phyloP scores from a whole-genome alignment of 30 jellyfish, hydroid and myxozoan genomes.

The Mastigias papua region DNA sequence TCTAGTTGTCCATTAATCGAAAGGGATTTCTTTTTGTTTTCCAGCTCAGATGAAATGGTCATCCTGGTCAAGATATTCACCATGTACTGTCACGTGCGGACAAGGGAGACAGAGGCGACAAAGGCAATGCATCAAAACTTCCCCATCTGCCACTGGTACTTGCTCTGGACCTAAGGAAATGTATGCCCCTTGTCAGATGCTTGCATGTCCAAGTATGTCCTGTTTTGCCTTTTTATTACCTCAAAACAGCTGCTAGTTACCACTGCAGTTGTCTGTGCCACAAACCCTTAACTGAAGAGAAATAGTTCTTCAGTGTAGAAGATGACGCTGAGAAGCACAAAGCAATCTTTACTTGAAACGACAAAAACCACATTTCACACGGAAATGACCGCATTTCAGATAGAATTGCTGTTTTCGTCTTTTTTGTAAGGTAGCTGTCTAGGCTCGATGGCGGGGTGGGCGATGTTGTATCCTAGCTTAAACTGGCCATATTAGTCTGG shows the following conservation, averaged over 20 bases:
- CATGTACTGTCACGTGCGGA: slow-evolving; percentile 88
- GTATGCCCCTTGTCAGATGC: slow-evolving; percentile 82
- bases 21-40: not conserved
- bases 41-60: slow-evolving; percentile 80
- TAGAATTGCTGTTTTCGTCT: no score
- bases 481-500: no score
- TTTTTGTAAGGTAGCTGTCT: no score
- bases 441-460: no score
- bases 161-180: slow-evolving; percentile 84
- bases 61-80: slow-evolving; percentile 78
- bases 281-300: no score
- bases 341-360: no score
- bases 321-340: no score
- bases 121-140: slow-evolving; percentile 71
- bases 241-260: not conserved
- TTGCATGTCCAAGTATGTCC: slow-evolving; percentile 77
- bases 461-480: no score
- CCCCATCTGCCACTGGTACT: slow-evolving; percentile 56
- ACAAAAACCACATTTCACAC: no score
- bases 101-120: slow-evolving; percentile 73
- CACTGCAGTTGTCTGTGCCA: not conserved
- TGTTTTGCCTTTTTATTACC: not conserved
- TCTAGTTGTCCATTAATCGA: not conserved
- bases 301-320: no score
- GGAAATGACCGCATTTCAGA: no score